Conservation (phyloP, 2,113 vertebrate genomes). For the Burhinus bistriatus region DNA sequence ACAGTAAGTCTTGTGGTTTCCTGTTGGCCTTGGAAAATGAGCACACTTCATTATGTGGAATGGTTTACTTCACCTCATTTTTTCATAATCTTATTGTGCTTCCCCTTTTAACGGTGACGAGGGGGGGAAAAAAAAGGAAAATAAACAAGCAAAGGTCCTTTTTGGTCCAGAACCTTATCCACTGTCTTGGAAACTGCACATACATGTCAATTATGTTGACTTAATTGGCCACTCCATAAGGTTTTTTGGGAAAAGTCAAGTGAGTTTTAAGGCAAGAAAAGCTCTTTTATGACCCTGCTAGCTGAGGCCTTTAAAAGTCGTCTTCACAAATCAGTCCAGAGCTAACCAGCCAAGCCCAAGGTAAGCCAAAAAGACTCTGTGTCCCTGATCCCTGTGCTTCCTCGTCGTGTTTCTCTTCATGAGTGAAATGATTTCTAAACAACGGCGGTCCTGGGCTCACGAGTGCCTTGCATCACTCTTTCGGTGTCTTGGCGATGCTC, state of each 20-base stretch:
- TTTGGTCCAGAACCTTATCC: not conserved
- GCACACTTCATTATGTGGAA: not conserved
- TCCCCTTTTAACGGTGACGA: not conserved
- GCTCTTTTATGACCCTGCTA: not conserved
- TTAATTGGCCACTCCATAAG: not conserved
- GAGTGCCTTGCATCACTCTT: not conserved
- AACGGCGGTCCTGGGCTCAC: accelerated
- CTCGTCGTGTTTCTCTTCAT: not conserved
- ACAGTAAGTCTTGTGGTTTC: not conserved
- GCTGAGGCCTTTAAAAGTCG: not conserved
- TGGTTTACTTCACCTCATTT: not conserved
- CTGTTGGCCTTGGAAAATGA: not conserved
- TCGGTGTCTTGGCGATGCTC: not conserved
- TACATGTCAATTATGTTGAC: not conserved
- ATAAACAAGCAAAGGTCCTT: not conserved
- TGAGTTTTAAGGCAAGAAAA: not conserved
- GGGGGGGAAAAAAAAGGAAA: not conserved
- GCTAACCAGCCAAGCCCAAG: not conserved
- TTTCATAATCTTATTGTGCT: not conserved
- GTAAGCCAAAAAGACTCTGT: not conserved
- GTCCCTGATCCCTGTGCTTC: accelerated
- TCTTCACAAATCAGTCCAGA: not conserved
- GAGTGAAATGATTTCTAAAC: not conserved
- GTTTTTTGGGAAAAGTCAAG: not conserved
- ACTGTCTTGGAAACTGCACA: not conserved